Evolutionary conservation across 1,140 invertebrate genomes (phyloP).

Genomic region (Drosophila azteca): DNA sequence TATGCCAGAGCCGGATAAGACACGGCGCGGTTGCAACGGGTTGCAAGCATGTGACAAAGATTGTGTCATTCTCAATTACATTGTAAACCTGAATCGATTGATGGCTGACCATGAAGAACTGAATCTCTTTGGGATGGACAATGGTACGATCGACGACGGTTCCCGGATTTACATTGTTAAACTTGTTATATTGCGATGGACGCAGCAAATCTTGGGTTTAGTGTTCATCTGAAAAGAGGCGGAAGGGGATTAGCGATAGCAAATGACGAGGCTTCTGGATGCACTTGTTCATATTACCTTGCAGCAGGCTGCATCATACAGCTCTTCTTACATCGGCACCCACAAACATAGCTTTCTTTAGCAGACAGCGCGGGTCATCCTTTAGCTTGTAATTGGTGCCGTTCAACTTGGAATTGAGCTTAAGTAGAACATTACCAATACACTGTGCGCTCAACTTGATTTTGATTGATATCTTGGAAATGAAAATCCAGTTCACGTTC

Average conservation of each 20-base stretch:
- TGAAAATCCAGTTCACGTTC: conserved; percentile 37
- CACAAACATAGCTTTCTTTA: background rate
- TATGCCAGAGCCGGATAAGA: conserved; percentile 95
- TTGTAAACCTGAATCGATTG: conserved; percentile 92
- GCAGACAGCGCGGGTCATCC: conserved; percentile 23
- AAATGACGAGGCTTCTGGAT: background rate
- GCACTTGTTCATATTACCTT: conserved; percentile 27
- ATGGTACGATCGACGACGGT: conserved; percentile 91
- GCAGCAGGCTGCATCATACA: conserved; percentile 51
- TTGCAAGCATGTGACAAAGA: too few species aligned
- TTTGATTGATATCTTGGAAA: conserved; percentile 11
- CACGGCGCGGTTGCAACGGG: conserved; percentile 92
- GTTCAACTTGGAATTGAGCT: conserved; percentile 90
- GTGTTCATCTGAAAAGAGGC: conserved; percentile 33
- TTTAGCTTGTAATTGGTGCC: conserved; percentile 77
- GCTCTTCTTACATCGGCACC: conserved; percentile 25
- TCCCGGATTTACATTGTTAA: conserved; percentile 91
- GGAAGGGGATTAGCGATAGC: background rate
- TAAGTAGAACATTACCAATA: conserved; percentile 88
- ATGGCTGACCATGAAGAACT: conserved; percentile 93
- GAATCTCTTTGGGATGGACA: conserved; percentile 91
- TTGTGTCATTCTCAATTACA: conserved; percentile 89
- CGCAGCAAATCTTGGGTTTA: conserved; percentile 89
- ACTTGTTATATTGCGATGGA: conserved; percentile 85
- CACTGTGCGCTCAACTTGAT: conserved; percentile 77